phyloP scores from a whole-genome alignment of 2,797 vertebrate species.

The Anas flavirostris region DNA sequence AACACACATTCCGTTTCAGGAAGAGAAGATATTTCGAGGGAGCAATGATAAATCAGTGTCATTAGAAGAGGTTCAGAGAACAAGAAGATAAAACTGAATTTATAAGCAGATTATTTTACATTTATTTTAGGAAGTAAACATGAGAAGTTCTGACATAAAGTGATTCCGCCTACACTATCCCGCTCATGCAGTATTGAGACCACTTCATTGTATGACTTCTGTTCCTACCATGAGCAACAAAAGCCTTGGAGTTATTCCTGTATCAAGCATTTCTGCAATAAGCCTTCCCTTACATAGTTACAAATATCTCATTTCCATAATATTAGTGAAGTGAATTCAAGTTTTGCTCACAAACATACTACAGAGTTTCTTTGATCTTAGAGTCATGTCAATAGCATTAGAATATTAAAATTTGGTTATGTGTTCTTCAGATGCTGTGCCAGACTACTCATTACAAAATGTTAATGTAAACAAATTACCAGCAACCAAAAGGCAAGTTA shows the following conservation, averaged over 20 bases:
- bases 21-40: constrained; percentile 47
- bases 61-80: constrained; percentile 41
- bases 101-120: not conserved
- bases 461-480: not conserved
- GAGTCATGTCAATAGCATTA: constrained; percentile 35
- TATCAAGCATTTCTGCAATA: constrained; percentile 37
- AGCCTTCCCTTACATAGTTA: constrained; percentile 34
- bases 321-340: constrained; percentile 44
- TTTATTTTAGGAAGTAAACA: constrained; percentile 7
- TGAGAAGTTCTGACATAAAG: not conserved
- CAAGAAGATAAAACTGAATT: constrained; percentile 31
- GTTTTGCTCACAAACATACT: constrained; percentile 42
- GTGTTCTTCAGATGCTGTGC: constrained; percentile 33
- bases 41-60: constrained; percentile 61
- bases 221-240: constrained; percentile 18
- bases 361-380: constrained; percentile 45
- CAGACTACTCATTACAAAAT: constrained; percentile 48
- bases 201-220: not conserved
- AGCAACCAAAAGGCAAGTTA: not conserved
- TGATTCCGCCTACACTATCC: not conserved
- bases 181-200: not conserved
- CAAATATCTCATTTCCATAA: constrained; percentile 41
- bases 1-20: constrained; percentile 47
- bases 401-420: constrained; percentile 26
- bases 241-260: not conserved